Evolutionary conservation across 1,140 invertebrate genomes (phyloP), one percentile per base, ranked within the genome.

Genomic region (Polypedilum vanderplanki): DNA sequence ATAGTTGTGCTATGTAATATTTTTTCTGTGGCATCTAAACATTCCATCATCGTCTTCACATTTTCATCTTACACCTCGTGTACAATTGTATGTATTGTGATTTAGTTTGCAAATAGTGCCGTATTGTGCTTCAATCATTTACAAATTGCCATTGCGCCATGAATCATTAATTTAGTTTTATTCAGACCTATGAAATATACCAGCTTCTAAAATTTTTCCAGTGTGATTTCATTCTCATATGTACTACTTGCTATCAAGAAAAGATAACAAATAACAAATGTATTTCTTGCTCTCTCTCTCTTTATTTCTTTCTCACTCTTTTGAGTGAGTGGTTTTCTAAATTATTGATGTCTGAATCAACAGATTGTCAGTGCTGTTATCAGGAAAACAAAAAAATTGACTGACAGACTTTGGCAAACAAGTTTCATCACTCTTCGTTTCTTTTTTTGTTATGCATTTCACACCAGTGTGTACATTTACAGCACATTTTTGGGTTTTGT

Each of bases 1-100:
- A 57, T 57, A 57, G 46, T 57, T 12, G 46, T n/a, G n/a, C 46
- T 57, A 57, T 57, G 46, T 57, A 57, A 57, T 57, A 57, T 57
- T 57, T 3, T 33, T 33, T 33, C 24, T 33, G 24, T 57, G 0
- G 12, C 46, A 15, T 57, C 46, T 57, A 57, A 57, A 57, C 46
- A 57, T 57, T 57, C 46, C 46, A 57, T 57, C 24, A 33, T 33
- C 24, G n/a, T 33, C 5, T 33, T 33, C 24, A 33, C 24, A 33
- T 33, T 3, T 33, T 33, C 24, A 33, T 33, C 24, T 33, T 33
- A 1, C n/a, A n/a, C 5, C 5, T 33, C 24, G 24, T 33, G 24
- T 33, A 33, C 24, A 5, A 33, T 33, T 33, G 24, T 33, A 5
- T 33, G 24, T 33, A 33, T 33, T 33, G 24, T 33, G 24, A 33